Conservation (phyloP, 2,113 vertebrate genomes). For the Stigmatopora nigra region DNA sequence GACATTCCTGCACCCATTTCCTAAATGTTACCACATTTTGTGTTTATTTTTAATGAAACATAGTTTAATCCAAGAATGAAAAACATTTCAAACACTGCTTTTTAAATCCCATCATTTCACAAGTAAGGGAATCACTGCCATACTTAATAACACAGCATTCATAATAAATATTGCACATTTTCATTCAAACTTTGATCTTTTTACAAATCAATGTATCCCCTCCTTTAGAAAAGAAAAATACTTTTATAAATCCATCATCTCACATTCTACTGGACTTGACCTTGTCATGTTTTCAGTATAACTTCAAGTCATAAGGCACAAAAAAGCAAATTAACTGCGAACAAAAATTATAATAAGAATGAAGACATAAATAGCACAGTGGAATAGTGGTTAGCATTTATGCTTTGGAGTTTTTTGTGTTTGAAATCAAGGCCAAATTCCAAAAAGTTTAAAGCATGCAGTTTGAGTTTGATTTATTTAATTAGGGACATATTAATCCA, state of each 20-base stretch:
- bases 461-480: too few species aligned
- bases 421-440: not conserved
- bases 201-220: conserved; percentile 39
- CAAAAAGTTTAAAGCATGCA: not conserved
- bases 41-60: conserved; percentile 6
- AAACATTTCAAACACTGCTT: conserved; percentile 25
- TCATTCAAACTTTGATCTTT: conserved; percentile 38
- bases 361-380: not conserved
- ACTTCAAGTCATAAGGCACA: not conserved
- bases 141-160: conserved; percentile 43
- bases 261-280: not conserved
- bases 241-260: conserved; percentile 21
- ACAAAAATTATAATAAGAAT: not conserved
- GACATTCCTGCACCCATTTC: conserved; percentile 25
- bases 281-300: conserved; percentile 14
- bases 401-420: not conserved
- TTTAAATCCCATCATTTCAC: conserved; percentile 24
- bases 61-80: conserved; percentile 11
- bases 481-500: too few species aligned
- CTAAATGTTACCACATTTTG: conserved; percentile 13
- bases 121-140: conserved; percentile 15
- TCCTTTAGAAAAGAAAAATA: conserved; percentile 13
- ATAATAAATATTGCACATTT: conserved; percentile 53
- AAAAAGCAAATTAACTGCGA: conserved; percentile 11
- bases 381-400: not conserved